These are phyloP conservation scores for Callipepla squamata DNA, from an alignment of 2,113 vertebrate genomes.

Conservation along the genomic window DNA sequence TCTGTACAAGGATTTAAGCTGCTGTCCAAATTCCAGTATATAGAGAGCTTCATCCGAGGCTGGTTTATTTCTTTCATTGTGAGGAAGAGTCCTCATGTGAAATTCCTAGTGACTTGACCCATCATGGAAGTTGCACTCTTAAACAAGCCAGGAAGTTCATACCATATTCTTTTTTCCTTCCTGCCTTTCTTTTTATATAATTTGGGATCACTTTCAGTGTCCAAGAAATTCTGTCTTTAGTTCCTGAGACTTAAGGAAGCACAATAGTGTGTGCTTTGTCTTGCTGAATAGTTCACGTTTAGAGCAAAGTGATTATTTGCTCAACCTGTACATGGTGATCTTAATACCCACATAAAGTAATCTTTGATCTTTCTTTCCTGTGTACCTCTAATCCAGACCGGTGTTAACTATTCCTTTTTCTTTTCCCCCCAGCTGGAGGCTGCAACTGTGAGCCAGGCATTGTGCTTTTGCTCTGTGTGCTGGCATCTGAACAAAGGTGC, in stretches of 20 bases:
- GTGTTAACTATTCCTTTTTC: background rate
- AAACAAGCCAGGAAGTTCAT: background rate
- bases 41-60: background rate
- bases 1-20: background rate
- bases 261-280: background rate
- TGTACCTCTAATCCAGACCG: background rate
- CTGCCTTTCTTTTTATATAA: background rate
- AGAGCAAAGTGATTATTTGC: background rate
- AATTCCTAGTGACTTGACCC: accelerated
- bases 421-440: background rate
- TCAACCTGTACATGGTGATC: background rate
- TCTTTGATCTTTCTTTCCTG: constrained; percentile 28
- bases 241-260: background rate
- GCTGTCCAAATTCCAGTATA: background rate
- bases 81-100: background rate
- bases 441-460: background rate
- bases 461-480: background rate
- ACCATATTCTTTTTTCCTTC: background rate
- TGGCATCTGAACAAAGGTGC: constrained; percentile 56
- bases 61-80: background rate
- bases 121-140: background rate
- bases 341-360: background rate
- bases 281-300: background rate
- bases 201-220: background rate
- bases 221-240: background rate